A percentile compares a stretch with the other conserved stretches of the same genome.
Conservation (phyloP, 2,113 vertebrate genomes). For the Eublepharis macularius region DNA sequence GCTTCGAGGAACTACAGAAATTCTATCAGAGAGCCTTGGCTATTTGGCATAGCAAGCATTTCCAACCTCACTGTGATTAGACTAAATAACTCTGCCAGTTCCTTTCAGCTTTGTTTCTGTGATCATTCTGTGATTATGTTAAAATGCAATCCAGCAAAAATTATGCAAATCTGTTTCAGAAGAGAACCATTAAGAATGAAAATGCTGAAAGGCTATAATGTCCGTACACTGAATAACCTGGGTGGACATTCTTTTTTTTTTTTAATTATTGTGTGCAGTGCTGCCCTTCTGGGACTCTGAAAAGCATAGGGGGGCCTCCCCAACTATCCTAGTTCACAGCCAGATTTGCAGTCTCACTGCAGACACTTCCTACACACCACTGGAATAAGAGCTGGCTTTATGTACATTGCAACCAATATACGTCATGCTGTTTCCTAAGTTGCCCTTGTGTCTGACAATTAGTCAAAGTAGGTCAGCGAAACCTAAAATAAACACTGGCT, state of each 20-base stretch:
- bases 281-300: neutral
- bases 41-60: neutral
- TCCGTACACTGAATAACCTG: too few species aligned
- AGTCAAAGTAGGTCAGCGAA: conserved; percentile 28
- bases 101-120: neutral
- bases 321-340: neutral
- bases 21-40: neutral
- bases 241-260: neutral
- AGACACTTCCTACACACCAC: neutral
- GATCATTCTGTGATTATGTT: neutral
- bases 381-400: conserved; percentile 13
- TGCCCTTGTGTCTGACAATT: conserved; percentile 9
- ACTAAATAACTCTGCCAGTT: neutral
- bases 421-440: conserved; percentile 11
- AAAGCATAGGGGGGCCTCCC: neutral
- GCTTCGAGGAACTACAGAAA: neutral
- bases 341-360: neutral
- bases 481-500: neutral
- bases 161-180: conserved; percentile 5
- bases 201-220: conserved; percentile 5
- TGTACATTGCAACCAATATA: conserved; percentile 5
- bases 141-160: conserved; percentile 10
- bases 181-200: neutral
- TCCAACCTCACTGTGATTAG: neutral
- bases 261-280: too few species aligned